phyloP scores from a whole-genome alignment of 2,888 invertebrate genomes.

The Aleiodes leptofemur region DNA sequence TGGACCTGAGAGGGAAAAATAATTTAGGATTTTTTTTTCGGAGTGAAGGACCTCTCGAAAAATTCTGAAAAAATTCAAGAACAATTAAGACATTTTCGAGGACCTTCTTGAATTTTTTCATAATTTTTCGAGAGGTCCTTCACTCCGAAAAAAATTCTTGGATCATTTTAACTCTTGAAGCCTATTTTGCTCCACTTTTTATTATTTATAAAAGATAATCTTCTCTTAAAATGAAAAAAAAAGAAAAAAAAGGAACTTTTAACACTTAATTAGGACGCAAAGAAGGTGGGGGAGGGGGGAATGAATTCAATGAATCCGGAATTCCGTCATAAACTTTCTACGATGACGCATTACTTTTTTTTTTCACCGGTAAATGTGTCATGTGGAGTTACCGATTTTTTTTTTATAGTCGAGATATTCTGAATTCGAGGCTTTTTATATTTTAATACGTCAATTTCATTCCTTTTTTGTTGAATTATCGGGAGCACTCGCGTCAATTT shows the following conservation, averaged over 20 bases:
- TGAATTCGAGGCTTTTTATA: neutral
- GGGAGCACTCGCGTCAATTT: too few relatives aligned
- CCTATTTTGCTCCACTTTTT: too few relatives aligned
- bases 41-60: too few relatives aligned
- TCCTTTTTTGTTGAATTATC: neutral
- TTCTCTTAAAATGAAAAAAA: neutral
- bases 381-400: neutral
- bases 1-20: too few relatives aligned
- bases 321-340: constrained; percentile 30
- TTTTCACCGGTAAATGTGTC: neutral
- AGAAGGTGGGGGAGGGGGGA: neutral
- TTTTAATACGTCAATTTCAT: neutral
- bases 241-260: neutral
- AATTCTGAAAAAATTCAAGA: too few relatives aligned
- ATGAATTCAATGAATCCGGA: constrained; percentile 22
- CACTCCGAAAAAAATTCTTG: too few relatives aligned
- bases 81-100: too few relatives aligned
- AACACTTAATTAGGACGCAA: constrained; percentile 16
- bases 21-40: too few relatives aligned
- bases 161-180: too few relatives aligned
- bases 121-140: too few relatives aligned
- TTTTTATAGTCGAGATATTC: neutral
- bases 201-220: too few relatives aligned
- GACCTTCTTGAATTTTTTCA: too few relatives aligned
- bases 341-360: constrained; percentile 18